phyloP scores from a whole-genome alignment of 2,113 vertebrate genomes.

The Platysteira castanea region DNA sequence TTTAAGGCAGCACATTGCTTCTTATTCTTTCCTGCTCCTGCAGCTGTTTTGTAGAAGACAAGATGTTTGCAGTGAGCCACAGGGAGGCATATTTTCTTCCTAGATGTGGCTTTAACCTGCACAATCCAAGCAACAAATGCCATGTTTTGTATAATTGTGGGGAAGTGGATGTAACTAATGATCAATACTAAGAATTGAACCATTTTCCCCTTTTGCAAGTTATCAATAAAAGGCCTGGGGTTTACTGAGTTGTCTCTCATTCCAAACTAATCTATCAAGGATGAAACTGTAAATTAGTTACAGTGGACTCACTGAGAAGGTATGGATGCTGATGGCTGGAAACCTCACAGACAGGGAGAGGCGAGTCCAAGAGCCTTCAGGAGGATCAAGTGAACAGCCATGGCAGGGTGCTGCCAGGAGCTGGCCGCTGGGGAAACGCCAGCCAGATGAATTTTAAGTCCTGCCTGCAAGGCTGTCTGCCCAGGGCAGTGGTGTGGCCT shows the following conservation, averaged over 20 bases:
- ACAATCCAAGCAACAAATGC: background rate
- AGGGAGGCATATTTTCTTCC: background rate
- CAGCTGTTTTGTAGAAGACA: background rate
- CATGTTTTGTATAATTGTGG: background rate
- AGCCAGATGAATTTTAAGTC: background rate
- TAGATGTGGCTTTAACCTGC: background rate
- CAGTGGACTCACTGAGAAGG: rapidly evolving
- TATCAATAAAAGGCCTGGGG: background rate
- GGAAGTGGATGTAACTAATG: background rate
- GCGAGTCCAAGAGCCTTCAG: background rate
- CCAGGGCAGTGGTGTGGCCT: rapidly evolving
- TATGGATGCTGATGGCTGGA: background rate
- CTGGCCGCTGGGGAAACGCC: background rate
- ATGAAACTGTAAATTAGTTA: background rate
- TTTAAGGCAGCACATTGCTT: background rate
- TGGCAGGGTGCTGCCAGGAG: background rate
- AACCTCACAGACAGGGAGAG: background rate
- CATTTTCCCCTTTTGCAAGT: background rate
- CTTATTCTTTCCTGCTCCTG: background rate
- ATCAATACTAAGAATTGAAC: background rate
- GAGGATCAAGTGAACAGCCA: background rate
- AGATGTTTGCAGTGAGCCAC: background rate
- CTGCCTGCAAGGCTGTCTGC: background rate
- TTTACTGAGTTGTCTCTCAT: background rate
- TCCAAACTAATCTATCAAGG: background rate